These are phyloP conservation scores for Acrocephalus scirpaceus DNA, from an alignment of 2,797 vertebrate species.

Conservation along the genomic window DNA sequence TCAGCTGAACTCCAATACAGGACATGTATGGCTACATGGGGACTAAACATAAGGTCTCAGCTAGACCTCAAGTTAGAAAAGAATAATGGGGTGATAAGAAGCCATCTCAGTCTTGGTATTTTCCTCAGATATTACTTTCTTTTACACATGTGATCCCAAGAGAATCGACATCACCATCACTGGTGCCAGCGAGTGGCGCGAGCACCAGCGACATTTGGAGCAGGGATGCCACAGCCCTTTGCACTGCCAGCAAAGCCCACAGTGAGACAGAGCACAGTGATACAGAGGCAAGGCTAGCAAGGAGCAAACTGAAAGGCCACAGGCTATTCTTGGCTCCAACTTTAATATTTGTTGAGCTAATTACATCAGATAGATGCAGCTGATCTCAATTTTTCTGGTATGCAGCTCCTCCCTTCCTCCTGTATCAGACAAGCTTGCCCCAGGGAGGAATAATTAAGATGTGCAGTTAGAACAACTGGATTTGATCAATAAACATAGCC, in stretches of 20 bases:
- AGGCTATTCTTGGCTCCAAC: not conserved
- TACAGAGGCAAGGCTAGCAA: not conserved
- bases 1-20: not conserved
- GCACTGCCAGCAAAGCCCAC: not conserved
- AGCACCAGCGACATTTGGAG: fast-evolving
- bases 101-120: not conserved
- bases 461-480: not conserved
- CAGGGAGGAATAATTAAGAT: not conserved
- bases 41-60: not conserved
- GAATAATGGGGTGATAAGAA: not conserved
- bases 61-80: not conserved
- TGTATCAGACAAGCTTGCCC: not conserved
- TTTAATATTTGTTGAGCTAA: not conserved
- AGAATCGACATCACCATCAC: fast-evolving
- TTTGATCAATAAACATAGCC: not conserved
- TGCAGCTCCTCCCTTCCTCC: not conserved
- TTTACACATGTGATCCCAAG: not conserved
- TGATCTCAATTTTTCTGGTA: not conserved
- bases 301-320: not conserved
- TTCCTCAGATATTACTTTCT: not conserved
- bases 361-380: not conserved
- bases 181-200: fast-evolving
- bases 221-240: not conserved
- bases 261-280: not conserved
- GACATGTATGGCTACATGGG: fast-evolving